Conservation (phyloP, 2,113 vertebrate species). For the Lophochroa leadbeateri region DNA sequence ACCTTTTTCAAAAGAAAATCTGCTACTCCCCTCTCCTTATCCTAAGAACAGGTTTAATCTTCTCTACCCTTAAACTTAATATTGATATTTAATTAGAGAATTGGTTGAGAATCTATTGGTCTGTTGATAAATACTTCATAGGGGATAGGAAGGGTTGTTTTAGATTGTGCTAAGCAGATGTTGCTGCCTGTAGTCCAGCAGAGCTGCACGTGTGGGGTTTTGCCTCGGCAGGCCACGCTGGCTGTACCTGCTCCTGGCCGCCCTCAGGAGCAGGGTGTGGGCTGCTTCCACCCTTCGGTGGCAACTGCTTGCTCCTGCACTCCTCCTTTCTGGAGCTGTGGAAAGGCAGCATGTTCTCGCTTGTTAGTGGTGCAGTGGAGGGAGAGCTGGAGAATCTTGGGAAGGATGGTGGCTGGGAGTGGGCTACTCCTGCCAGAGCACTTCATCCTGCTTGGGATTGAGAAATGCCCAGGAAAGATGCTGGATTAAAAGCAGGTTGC, state of each 20-base stretch:
- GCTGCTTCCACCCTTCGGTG: neutral
- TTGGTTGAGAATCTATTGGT: rapidly evolving
- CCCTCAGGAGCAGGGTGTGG: neutral
- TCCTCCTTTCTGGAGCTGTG: neutral
- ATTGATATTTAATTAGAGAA: neutral
- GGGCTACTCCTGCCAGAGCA: neutral
- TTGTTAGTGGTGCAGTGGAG: rapidly evolving
- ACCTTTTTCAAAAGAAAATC: neutral
- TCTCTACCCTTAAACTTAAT: neutral
- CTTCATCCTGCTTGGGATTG: neutral
- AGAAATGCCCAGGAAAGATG: neutral
- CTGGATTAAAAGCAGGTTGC: neutral
- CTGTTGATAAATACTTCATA: neutral
- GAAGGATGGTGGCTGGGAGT: neutral
- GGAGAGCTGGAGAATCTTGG: neutral
- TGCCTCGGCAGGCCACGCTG: rapidly evolving
- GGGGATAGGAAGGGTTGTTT: neutral
- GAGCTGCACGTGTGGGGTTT: rapidly evolving
- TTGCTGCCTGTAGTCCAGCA: neutral
- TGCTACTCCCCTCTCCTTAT: neutral
- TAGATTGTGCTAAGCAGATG: neutral
- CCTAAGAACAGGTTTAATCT: neutral
- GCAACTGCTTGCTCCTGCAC: neutral
- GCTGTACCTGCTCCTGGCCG: neutral
- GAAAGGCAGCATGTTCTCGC: neutral